Evolutionary conservation across 30 jellyfish, hydroid and myxozoan genomes (phyloP), one percentile per base, ranked within the genome.

Genomic region (Thelohanellus kitauei): DNA sequence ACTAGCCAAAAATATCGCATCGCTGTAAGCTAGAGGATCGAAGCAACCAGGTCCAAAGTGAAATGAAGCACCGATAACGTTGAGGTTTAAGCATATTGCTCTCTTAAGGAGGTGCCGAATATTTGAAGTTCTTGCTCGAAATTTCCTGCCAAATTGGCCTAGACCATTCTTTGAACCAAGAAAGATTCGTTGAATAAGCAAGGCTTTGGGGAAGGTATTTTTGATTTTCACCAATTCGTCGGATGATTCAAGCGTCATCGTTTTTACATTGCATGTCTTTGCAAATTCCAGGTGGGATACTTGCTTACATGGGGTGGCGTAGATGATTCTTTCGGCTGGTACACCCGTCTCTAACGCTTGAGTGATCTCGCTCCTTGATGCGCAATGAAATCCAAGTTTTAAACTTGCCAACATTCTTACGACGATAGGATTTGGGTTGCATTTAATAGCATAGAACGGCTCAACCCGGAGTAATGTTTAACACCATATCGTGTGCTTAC

Each of bases 1-100:
- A 22, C 55, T 27, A 14, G 91, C 58, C 8, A 50, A 42, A 14
- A 48, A 38, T 2, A 71, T 80, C 0, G 91, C 84, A 21, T 61
- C 46, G 45, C 49, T 59, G 47, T 45, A 71, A 3, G 61, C 54
- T 10, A 48, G 15, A 3, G 91, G 48, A 44, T 71, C 91, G 40
- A 22, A 58, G 38, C 91, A 71, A 18, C 87, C 91, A 50, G 86
- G 54, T 16, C 91, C 91, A 42, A 71, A 86, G 38, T 71, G 91
- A 47, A 60, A 71, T 32, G 86, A 60, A 37, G 54, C 91, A 40
- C 91, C 91, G 32, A 71, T 46, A 17, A 71, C 83, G 54, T 71
- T 71, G 53, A 71, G 37, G 16, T 44, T 67, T 30, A 71, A 85
- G 21, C 51, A 41, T 24, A 60, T 60, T 14, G 91, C 86, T 22